Conservation (phyloP, 2,797 vertebrate genomes). For the Pantherophis vulpinus region DNA sequence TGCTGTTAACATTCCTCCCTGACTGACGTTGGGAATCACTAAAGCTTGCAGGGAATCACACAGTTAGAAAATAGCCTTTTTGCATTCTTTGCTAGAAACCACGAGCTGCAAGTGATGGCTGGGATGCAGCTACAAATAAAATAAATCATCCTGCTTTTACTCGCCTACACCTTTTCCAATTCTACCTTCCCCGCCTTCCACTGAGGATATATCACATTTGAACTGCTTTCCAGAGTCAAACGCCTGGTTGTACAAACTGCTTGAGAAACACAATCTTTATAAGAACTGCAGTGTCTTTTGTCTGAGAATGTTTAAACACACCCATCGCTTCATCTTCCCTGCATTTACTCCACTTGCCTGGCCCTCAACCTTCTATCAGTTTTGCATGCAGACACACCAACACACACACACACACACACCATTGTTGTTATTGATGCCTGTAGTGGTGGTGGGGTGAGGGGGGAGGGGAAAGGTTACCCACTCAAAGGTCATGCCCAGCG, state of each 20-base stretch:
- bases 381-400: not conserved
- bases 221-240: conserved; percentile 20
- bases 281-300: conserved; percentile 11
- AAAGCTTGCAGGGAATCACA: conserved; percentile 3
- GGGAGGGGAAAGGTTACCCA: not conserved
- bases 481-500: conserved; percentile 3
- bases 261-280: conserved; percentile 17
- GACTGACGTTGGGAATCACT: not conserved
- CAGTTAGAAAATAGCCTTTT: not conserved
- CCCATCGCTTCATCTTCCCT: conserved; percentile 3
- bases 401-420: no score
- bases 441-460: not conserved
- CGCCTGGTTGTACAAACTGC: not conserved
- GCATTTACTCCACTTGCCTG: not conserved
- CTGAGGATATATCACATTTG: not conserved
- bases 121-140: not conserved
- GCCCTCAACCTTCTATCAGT: not conserved
- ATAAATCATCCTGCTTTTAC: not conserved
- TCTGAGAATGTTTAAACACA: conserved; percentile 3
- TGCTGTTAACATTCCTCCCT: not conserved
- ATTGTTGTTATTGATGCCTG: not conserved
- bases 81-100: not conserved
- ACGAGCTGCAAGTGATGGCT: conserved; percentile 1
- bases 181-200: not conserved
- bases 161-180: not conserved